phyloP scores from a whole-genome alignment of 1,140 invertebrate genomes.

The Contarinia nasturtii region DNA sequence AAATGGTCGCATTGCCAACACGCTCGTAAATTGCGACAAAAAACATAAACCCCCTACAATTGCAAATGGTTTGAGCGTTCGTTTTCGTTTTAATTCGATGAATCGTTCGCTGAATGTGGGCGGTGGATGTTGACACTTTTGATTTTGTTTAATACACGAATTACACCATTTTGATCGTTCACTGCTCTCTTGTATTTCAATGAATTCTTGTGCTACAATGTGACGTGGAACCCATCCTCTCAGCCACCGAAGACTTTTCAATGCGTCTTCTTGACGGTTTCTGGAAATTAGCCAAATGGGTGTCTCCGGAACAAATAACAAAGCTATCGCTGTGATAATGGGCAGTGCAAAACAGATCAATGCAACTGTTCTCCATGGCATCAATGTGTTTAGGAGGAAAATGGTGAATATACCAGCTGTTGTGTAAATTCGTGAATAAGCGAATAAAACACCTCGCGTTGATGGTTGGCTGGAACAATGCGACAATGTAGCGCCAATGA shows the following conservation, averaged over 20 bases:
- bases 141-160: slow-evolving; percentile 1
- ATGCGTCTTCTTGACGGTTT: slow-evolving; percentile 28
- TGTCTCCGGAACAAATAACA: too few relatives aligned
- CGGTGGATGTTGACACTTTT: slow-evolving; percentile 3
- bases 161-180: slow-evolving; percentile 5
- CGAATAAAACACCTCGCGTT: too few relatives aligned
- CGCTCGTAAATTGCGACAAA: slow-evolving; percentile 5
- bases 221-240: slow-evolving; percentile 28
- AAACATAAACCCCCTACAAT: slow-evolving; percentile 28
- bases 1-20: slow-evolving; percentile 31
- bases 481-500: too few relatives aligned
- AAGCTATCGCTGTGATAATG: too few relatives aligned
- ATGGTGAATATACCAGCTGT: too few relatives aligned
- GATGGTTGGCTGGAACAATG: too few relatives aligned
- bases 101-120: slow-evolving; percentile 6
- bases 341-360: too few relatives aligned
- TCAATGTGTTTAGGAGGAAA: slow-evolving; percentile 28
- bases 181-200: slow-evolving; percentile 17
- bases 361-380: slow-evolving; percentile 24
- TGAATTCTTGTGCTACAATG: slow-evolving; percentile 26
- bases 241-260: slow-evolving; percentile 27
- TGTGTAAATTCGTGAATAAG: too few relatives aligned
- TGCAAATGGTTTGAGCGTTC: slow-evolving; percentile 27
- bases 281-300: slow-evolving; percentile 16
- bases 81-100: slow-evolving; percentile 25